Evolutionary conservation across 2,113 vertebrate genomes (phyloP).

Genomic region (Conger conger): DNA sequence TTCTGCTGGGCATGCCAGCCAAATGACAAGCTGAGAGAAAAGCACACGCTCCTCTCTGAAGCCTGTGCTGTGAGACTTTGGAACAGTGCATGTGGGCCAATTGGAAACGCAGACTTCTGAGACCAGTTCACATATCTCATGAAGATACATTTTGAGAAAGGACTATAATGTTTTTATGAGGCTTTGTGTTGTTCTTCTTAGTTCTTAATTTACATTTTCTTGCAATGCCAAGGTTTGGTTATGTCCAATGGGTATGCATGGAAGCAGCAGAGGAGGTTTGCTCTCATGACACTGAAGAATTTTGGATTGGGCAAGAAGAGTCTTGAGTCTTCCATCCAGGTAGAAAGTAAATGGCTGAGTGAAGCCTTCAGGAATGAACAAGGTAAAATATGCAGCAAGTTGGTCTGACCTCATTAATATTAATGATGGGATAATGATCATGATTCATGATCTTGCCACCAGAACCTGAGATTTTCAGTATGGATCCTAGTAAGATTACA

Average conservation of each 20-base stretch:
- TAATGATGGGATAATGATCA: not conserved
- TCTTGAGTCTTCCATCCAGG: slow-evolving; percentile 64
- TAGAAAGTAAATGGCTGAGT: slow-evolving; percentile 50
- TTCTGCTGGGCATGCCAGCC: too few relatives aligned
- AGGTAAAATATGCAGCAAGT: slow-evolving; percentile 50
- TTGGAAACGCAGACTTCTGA: too few relatives aligned
- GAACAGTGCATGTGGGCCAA: too few relatives aligned
- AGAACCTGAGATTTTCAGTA: not conserved
- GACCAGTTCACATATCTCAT: too few relatives aligned
- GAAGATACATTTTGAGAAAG: not conserved
- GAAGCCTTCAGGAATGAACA: slow-evolving; percentile 54
- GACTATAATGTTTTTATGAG: not conserved
- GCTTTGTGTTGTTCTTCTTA: not conserved
- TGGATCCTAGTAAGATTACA: not conserved
- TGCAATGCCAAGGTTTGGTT: slow-evolving; percentile 50
- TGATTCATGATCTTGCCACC: not conserved
- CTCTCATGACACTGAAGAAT: slow-evolving; percentile 59
- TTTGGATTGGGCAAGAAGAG: slow-evolving; percentile 64
- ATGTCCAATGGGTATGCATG: too few relatives aligned
- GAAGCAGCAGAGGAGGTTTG: slow-evolving; percentile 61
- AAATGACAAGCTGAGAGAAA: too few relatives aligned
- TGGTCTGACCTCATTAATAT: not conserved
- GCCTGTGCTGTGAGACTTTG: too few relatives aligned
- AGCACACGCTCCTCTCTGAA: too few relatives aligned
- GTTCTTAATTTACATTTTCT: not conserved